Percentiles rank a stretch among this genome's conserved stretches.
These are phyloP conservation scores for Ceyx melanurus DNA, from an alignment of 2,113 vertebrate species.

Conservation along the genomic window DNA sequence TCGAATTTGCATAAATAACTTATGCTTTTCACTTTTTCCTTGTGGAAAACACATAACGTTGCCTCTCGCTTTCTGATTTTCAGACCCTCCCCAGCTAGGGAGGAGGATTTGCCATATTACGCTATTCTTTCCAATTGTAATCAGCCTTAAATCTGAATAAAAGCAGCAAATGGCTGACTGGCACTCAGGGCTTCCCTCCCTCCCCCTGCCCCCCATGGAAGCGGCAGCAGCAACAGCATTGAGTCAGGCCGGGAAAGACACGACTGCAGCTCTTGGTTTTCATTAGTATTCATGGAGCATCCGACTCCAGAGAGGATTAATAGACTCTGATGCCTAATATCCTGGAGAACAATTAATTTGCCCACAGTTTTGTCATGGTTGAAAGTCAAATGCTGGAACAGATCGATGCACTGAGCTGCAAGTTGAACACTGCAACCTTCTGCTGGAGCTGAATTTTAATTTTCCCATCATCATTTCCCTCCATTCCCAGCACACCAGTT, in stretches of 20 bases:
- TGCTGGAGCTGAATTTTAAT: conserved; percentile 96
- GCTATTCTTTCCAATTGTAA: conserved; percentile 61
- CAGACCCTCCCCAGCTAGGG: conserved; percentile 31
- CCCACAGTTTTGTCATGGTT: conserved; percentile 99
- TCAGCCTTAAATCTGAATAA: conserved; percentile 55
- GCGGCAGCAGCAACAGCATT: conserved; percentile 20
- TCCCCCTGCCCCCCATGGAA: conserved; percentile 41
- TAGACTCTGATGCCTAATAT: conserved; percentile 99
- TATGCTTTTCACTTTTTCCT: conserved; percentile 68
- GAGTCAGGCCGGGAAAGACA: conserved; percentile 72
- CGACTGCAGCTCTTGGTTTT: conserved; percentile 80
- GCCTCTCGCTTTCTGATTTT: conserved; percentile 37
- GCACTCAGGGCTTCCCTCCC: background rate
- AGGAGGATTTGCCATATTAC: conserved; percentile 66
- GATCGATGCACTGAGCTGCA: conserved; percentile 94
- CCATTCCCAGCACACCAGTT: conserved; percentile 81
- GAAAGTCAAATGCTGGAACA: conserved; percentile 99
- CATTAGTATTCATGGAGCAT: conserved; percentile 96
- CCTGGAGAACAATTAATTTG: conserved; percentile 99
- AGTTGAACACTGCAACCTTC: conserved; percentile 90
- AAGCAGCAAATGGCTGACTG: conserved; percentile 55
- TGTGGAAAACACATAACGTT: conserved; percentile 29
- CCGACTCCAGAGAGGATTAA: conserved; percentile 98
- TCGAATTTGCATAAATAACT: conserved; percentile 76
- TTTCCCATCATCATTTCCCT: conserved; percentile 87